A percentile compares a stretch with the other conserved stretches of the same genome.
Conservation (phyloP, 2,888 invertebrate genomes). For the Drosophila flavopinicola region DNA sequence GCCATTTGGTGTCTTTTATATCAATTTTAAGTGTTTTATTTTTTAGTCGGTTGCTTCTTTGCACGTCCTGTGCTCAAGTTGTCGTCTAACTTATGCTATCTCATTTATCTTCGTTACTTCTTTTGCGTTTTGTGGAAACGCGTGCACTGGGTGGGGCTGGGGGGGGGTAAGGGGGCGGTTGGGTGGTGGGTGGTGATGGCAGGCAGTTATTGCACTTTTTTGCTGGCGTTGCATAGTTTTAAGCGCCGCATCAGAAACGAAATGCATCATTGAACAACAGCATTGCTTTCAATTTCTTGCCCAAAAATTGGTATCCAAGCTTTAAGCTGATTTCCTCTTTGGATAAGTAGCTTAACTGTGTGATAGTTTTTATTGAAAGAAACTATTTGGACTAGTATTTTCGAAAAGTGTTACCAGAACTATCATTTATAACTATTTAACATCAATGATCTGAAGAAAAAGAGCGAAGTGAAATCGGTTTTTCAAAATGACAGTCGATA, state of each 20-base stretch:
- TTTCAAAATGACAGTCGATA: too few relatives aligned
- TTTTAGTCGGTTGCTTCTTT: constrained; percentile 44
- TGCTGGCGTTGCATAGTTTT: constrained; percentile 84
- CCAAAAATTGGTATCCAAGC: not conserved
- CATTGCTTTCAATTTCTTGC: constrained; percentile 2
- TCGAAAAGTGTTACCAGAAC: too few relatives aligned
- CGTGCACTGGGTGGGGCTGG: not conserved
- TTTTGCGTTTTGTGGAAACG: constrained; percentile 13
- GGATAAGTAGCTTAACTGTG: not conserved
- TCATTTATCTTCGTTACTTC: constrained; percentile 79
- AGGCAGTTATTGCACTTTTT: constrained; percentile 69
- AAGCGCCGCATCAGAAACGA: constrained; percentile 85
- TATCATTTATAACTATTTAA: too few relatives aligned
- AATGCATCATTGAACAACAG: constrained; percentile 33
- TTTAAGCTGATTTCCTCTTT: constrained; percentile 2
- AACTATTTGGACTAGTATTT: not conserved
- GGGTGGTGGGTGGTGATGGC: too few relatives aligned
- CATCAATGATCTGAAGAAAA: too few relatives aligned
- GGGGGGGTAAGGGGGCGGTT: not conserved
- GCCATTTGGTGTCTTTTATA: constrained; percentile 59
- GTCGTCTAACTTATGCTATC: constrained; percentile 80
- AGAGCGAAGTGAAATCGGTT: too few relatives aligned
- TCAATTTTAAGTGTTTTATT: constrained; percentile 60
- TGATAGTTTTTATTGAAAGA: not conserved
- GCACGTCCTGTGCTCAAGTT: constrained; percentile 63